phyloP scores from a whole-genome alignment of 2,113 vertebrate genomes.

The Aldabrachelys gigantea region DNA sequence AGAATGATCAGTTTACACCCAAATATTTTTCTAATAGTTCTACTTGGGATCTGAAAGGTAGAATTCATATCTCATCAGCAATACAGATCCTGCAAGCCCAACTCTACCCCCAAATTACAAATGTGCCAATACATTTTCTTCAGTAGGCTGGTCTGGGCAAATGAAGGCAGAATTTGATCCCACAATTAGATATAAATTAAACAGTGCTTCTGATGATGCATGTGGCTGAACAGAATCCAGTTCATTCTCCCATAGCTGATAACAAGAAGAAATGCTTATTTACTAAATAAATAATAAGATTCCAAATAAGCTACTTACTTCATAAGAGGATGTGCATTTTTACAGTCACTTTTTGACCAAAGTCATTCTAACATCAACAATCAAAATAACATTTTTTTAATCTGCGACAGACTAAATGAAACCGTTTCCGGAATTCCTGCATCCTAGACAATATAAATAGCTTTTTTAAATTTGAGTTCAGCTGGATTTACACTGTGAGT shows the following conservation, averaged over 20 bases:
- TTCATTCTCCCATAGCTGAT: rapidly evolving
- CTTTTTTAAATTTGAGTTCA: background rate
- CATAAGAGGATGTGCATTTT: background rate
- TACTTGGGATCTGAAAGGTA: background rate
- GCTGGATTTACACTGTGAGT: background rate
- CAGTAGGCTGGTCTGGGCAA: background rate
- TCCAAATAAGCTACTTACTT: background rate
- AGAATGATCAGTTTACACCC: background rate
- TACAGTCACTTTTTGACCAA: background rate
- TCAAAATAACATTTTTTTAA: background rate
- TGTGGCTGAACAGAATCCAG: rapidly evolving
- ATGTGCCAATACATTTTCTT: rapidly evolving
- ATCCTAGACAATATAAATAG: background rate
- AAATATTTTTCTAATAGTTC: background rate
- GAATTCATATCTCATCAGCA: rapidly evolving
- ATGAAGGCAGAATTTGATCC: background rate
- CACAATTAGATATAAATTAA: background rate
- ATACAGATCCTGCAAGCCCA: background rate
- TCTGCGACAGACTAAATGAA: background rate
- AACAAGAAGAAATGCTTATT: background rate
- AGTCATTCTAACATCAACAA: background rate
- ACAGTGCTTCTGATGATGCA: background rate
- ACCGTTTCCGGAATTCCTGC: background rate
- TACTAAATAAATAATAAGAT: background rate
- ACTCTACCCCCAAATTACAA: background rate